Evolutionary conservation across 2,888 invertebrate genomes (phyloP).

Genomic region (Euplagia quadripunctaria): DNA sequence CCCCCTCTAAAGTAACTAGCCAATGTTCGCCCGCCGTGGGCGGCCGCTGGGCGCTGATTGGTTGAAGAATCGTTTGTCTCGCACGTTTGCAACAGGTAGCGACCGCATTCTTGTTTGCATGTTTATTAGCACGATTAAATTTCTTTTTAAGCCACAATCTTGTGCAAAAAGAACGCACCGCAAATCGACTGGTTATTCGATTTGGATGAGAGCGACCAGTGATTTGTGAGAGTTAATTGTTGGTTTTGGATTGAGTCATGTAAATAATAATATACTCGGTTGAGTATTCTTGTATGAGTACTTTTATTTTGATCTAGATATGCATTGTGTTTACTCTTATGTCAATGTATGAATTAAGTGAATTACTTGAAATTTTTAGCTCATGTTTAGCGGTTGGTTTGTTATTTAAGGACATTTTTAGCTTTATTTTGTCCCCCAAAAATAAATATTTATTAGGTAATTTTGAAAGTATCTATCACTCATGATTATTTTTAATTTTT

Average conservation of each 20-base stretch:
- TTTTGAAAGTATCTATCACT: too few relatives aligned
- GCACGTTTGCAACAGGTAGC: conserved; percentile 87
- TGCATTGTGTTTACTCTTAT: not conserved
- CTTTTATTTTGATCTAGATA: not conserved
- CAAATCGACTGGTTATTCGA: conserved; percentile 71
- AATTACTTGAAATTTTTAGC: not conserved
- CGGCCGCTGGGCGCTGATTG: conserved; percentile 81
- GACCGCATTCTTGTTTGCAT: conserved; percentile 83
- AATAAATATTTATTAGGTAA: too few relatives aligned
- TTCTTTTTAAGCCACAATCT: conserved; percentile 82
- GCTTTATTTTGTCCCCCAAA: too few relatives aligned
- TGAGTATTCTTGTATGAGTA: not conserved
- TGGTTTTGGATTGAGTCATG: conserved; percentile 29
- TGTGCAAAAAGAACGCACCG: conserved; percentile 69
- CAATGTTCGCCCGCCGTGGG: conserved; percentile 80
- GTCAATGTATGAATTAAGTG: not conserved
- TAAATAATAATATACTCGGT: not conserved
- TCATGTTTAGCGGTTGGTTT: too few relatives aligned
- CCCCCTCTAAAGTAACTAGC: conserved; percentile 67
- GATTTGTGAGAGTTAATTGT: conserved; percentile 57
- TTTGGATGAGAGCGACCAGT: conserved; percentile 58
- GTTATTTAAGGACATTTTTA: too few relatives aligned
- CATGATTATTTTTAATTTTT: too few relatives aligned
- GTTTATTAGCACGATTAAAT: conserved; percentile 86
- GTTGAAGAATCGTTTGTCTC: conserved; percentile 76